Percentiles rank a stretch among this genome's conserved stretches.
Conservation (phyloP, 2,113 vertebrate genomes). For the Cyrtonyx montezumae region DNA sequence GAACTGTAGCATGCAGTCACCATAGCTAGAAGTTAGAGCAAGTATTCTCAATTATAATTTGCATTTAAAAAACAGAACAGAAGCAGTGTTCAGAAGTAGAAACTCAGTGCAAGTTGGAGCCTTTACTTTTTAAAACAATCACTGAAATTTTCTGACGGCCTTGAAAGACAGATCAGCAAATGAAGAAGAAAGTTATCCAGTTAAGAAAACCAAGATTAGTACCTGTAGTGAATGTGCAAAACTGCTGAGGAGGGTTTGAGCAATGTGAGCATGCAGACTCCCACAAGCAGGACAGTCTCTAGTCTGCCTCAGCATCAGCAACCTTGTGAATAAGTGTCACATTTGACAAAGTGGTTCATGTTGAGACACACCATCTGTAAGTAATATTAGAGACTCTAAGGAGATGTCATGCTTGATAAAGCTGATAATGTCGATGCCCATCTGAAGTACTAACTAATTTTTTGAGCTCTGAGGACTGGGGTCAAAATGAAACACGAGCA, state of each 20-base stretch:
- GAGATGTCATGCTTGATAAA: constrained; percentile 68
- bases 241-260: neutral
- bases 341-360: constrained; percentile 60
- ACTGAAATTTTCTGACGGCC: neutral
- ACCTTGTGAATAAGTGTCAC: constrained; percentile 48
- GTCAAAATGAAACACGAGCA: neutral
- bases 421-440: constrained; percentile 25
- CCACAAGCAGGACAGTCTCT: neutral
- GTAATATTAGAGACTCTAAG: constrained; percentile 21
- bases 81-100: neutral
- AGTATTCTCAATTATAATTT: neutral
- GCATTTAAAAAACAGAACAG: neutral
- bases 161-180: neutral
- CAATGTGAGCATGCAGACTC: rapidly evolving
- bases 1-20: neutral
- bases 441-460: constrained; percentile 28
- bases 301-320: constrained; percentile 24
- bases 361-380: constrained; percentile 57
- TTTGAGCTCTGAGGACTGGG: neutral
- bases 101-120: neutral
- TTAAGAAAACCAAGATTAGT: neutral
- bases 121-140: neutral
- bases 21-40: neutral
- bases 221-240: neutral
- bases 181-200: neutral